A percentile compares a stretch with the other conserved stretches of the same genome.
These are phyloP conservation scores for Chrysodeixis includens DNA, from an alignment of 2,888 invertebrate species.

Conservation along the genomic window DNA sequence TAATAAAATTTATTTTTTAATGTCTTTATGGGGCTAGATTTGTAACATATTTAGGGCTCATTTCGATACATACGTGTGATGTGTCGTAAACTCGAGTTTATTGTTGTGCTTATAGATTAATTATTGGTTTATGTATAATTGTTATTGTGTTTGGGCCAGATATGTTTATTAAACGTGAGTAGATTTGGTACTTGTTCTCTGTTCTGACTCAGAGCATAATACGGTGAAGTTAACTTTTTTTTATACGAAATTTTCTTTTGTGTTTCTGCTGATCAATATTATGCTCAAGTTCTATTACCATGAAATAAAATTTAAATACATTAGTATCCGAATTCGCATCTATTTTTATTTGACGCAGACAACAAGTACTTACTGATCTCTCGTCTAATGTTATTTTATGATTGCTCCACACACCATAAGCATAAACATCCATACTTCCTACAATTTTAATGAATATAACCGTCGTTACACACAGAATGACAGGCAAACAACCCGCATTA, in stretches of 20 bases:
- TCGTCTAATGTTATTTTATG: too few species aligned
- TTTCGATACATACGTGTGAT: slow-evolving; percentile 62
- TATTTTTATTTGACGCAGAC: too few species aligned
- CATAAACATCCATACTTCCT: neutral
- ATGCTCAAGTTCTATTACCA: too few species aligned
- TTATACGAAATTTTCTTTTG: too few species aligned
- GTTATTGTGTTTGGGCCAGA: slow-evolving; percentile 17
- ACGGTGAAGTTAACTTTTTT: too few species aligned
- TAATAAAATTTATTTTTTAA: slow-evolving; percentile 82
- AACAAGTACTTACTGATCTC: too few species aligned
- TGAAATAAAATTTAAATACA: too few species aligned
- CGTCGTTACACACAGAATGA: neutral
- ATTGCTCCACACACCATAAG: neutral
- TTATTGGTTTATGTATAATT: slow-evolving; percentile 51
- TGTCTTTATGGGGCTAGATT: slow-evolving; percentile 72
- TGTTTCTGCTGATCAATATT: too few species aligned
- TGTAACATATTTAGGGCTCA: slow-evolving; percentile 68
- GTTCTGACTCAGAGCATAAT: too few species aligned
- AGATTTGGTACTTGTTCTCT: neutral
- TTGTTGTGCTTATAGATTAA: slow-evolving; percentile 53
- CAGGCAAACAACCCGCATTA: neutral
- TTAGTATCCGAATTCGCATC: too few species aligned
- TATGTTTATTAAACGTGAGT: slow-evolving; percentile 14
- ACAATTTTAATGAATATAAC: neutral
- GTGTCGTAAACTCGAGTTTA: slow-evolving; percentile 64